Conservation (phyloP, 2,113 vertebrate genomes). For the Hyaena hyaena region DNA sequence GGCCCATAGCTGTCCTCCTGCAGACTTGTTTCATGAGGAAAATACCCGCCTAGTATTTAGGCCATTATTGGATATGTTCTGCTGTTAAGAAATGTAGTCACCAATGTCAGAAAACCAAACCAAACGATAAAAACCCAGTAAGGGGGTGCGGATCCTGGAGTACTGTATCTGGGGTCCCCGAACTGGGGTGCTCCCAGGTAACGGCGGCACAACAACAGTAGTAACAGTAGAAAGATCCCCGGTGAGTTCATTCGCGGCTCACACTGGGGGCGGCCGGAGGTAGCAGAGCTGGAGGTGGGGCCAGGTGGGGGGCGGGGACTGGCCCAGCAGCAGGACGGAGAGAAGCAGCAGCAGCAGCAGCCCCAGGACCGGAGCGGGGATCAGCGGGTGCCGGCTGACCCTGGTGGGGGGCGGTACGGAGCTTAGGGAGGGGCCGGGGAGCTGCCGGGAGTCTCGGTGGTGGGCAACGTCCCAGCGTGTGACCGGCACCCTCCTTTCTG, state of each 20-base stretch:
- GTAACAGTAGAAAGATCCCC: neutral
- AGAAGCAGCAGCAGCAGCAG: slow-evolving; percentile 75
- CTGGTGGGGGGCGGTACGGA: neutral
- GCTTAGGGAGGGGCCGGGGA: neutral
- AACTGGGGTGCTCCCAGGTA: neutral
- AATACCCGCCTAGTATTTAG: neutral
- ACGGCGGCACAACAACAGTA: neutral
- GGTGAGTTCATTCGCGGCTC: neutral
- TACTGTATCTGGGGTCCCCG: slow-evolving; percentile 80
- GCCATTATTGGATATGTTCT: neutral
- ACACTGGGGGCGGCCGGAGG: slow-evolving; percentile 75
- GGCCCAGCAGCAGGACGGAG: slow-evolving; percentile 49
- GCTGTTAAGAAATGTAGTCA: slow-evolving; percentile 13
- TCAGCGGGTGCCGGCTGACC: neutral
- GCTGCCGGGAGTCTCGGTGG: neutral
- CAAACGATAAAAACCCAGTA: slow-evolving; percentile 86
- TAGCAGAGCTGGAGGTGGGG: slow-evolving; percentile 78
- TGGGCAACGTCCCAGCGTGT: neutral
- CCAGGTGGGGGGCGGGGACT: slow-evolving; percentile 25
- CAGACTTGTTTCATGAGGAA: neutral
- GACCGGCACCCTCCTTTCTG: neutral
- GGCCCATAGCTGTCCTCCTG: neutral
- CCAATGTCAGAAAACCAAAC: slow-evolving; percentile 43
- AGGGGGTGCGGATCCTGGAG: slow-evolving; percentile 85
- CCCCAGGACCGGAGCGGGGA: neutral